Percentiles rank a stretch among this genome's conserved stretches.
Conservation (phyloP, 2,888 invertebrate species). For the Rhingia campestris region DNA sequence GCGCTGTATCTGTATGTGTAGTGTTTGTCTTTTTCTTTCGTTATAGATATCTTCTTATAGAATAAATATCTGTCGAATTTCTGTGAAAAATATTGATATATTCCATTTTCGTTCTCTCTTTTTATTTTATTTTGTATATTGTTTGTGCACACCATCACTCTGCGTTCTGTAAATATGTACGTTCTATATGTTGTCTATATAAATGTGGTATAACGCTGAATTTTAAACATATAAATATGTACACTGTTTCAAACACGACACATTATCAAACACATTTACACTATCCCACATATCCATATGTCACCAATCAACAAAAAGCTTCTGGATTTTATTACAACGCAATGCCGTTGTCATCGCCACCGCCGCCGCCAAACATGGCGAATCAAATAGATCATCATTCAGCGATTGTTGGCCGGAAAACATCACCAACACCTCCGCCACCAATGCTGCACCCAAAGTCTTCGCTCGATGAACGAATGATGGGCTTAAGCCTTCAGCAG, state of each 20-base stretch:
- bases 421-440: constrained; percentile 76
- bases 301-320: constrained; percentile 31
- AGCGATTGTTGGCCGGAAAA: constrained; percentile 43
- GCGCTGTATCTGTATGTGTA: constrained; percentile 4
- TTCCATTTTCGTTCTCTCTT: constrained; percentile 20
- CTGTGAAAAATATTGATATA: constrained; percentile 25
- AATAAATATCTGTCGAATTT: constrained; percentile 11
- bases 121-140: constrained; percentile 50
- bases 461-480: constrained; percentile 77
- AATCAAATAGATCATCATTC: constrained; percentile 51
- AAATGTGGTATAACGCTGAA: constrained; percentile 26
- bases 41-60: constrained; percentile 9
- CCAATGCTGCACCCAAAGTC: constrained; percentile 75
- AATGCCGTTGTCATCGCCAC: constrained; percentile 77
- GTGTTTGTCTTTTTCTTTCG: constrained; percentile 48
- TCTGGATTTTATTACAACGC: constrained; percentile 75
- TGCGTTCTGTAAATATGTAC: constrained; percentile 72
- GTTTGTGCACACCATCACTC: constrained; percentile 78
- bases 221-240: constrained; percentile 38
- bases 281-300: constrained; percentile 25
- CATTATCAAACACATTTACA: constrained; percentile 30
- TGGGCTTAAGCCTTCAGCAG: constrained; percentile 78
- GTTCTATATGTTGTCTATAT: constrained; percentile 24
- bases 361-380: constrained; percentile 73
- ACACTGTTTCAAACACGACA: constrained; percentile 27